A percentile compares a stretch with the other conserved stretches of the same genome.
Evolutionary conservation across 2,797 vertebrate species (phyloP).

Genomic region (Phataginus tricuspis): DNA sequence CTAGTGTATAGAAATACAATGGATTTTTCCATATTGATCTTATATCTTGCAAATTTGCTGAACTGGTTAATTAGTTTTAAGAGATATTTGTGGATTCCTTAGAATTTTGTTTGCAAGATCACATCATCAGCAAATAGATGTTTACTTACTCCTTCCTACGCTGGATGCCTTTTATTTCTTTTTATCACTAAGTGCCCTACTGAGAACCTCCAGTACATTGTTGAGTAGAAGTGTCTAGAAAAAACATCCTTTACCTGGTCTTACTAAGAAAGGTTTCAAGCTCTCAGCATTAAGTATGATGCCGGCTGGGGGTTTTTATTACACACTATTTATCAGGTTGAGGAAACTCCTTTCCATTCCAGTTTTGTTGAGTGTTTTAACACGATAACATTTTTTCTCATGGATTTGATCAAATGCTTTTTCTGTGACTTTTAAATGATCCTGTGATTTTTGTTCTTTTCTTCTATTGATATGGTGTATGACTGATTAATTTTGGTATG

Average conservation of each 20-base stretch:
- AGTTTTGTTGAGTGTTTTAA: neutral
- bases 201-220: neutral
- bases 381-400: neutral
- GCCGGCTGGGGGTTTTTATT: neutral
- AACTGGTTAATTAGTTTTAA: neutral
- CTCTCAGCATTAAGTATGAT: neutral
- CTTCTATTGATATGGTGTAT: neutral
- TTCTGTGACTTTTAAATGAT: neutral
- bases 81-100: neutral
- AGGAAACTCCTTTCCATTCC: neutral
- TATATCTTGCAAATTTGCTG: neutral
- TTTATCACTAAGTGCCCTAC: neutral
- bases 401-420: neutral
- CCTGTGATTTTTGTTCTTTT: neutral
- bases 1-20: neutral
- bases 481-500: neutral
- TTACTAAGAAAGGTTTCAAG: neutral
- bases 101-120: neutral
- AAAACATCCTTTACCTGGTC: neutral
- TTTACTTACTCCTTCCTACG: slow-evolving; percentile 1
- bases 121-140: neutral
- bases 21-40: no score
- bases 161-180: neutral
- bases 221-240: neutral
- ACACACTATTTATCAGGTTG: neutral